Percentiles rank a stretch among this genome's conserved stretches.
phyloP scores from a whole-genome alignment of 2,888 invertebrate genomes.

The Petrolisthes manimaculis region DNA sequence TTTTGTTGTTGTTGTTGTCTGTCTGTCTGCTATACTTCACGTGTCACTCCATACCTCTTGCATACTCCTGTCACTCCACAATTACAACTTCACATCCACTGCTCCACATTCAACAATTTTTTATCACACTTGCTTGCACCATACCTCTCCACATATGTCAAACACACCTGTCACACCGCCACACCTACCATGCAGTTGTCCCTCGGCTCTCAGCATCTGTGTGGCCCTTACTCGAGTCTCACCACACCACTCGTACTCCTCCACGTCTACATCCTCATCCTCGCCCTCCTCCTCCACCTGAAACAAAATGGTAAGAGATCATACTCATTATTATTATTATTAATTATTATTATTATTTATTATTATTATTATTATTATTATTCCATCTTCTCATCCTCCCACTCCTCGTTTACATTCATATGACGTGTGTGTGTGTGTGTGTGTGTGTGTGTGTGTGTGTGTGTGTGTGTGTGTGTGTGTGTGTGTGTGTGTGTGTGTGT shows the following conservation, averaged over 20 bases:
- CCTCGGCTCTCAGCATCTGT: conserved; percentile 74
- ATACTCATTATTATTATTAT: not conserved
- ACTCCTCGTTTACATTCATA: no score
- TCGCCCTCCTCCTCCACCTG: conserved; percentile 33
- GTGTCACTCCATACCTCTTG: no score
- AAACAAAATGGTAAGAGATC: not conserved
- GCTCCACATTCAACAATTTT: no score
- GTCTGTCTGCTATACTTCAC: not conserved
- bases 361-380: not conserved
- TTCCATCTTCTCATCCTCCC: not conserved
- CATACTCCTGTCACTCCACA: not conserved
- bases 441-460: no score
- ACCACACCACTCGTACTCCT: conserved; percentile 92
- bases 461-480: no score
- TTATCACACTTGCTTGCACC: no score
- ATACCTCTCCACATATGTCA: not conserved
- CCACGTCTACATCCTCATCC: conserved; percentile 70
- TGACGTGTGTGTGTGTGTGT: no score
- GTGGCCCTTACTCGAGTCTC: conserved; percentile 77
- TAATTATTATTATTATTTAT: not conserved
- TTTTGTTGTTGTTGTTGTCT: no score
- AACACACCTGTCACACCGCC: conserved; percentile 68
- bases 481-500: no score
- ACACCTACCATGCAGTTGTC: conserved; percentile 78
- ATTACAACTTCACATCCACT: not conserved